Evolutionary conservation across 2,113 vertebrate genomes (phyloP).

Genomic region (Cynopterus brachyotis): DNA sequence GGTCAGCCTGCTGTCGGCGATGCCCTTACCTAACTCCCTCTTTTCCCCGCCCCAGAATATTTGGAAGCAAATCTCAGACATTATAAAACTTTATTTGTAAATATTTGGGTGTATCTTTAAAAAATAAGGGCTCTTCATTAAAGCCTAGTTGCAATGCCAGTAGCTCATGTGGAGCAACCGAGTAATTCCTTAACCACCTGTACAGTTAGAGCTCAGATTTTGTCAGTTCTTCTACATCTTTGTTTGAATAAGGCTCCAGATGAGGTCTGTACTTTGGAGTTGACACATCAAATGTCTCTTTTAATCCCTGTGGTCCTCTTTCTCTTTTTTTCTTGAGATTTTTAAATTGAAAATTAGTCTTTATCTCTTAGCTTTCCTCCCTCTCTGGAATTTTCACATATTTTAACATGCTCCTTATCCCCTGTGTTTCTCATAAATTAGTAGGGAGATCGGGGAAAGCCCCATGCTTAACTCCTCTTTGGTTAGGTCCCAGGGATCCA

Average conservation of each 20-base stretch:
- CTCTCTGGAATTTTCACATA: not conserved
- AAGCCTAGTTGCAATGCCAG: accelerated
- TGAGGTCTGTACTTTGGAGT: not conserved
- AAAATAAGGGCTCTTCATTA: not conserved
- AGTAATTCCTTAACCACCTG: accelerated
- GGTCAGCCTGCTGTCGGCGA: not conserved
- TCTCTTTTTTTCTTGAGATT: not conserved
- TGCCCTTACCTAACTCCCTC: not conserved
- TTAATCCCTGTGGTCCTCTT: not conserved
- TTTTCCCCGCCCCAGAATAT: not conserved
- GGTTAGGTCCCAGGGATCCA: not conserved
- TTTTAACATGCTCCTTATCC: accelerated
- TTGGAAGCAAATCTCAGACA: not conserved
- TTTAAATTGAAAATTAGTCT: not conserved
- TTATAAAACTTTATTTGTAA: not conserved
- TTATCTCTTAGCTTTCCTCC: not conserved
- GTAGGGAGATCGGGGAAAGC: not conserved
- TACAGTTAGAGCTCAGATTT: not conserved
- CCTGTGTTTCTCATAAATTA: not conserved
- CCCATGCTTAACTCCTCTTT: no score
- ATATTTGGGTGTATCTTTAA: not conserved
- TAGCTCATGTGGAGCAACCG: not conserved
- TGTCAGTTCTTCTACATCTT: no score
- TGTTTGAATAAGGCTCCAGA: not conserved
- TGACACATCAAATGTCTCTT: not conserved